These are phyloP conservation scores for Drosophila lowei DNA, from an alignment of 1,140 invertebrate species.

Conservation along the genomic window DNA sequence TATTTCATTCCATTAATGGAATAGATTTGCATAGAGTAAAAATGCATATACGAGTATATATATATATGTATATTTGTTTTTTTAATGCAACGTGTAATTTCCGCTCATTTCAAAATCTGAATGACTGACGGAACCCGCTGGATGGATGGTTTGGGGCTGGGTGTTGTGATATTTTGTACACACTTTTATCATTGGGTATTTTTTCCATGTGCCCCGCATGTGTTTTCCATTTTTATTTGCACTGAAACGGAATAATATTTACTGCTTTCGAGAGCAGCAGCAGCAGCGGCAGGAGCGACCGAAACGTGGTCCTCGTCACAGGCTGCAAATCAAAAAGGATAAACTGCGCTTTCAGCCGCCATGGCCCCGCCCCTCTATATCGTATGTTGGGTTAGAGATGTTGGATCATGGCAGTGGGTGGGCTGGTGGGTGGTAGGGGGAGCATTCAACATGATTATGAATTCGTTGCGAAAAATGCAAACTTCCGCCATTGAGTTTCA, in stretches of 20 bases:
- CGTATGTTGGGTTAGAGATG: slow-evolving; percentile 22
- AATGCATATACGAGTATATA: slow-evolving; percentile 13
- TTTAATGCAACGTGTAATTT: slow-evolving; percentile 60
- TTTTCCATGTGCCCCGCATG: slow-evolving; percentile 32
- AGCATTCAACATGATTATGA: slow-evolving; percentile 75
- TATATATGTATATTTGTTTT: slow-evolving; percentile 18
- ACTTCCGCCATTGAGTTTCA: slow-evolving; percentile 79
- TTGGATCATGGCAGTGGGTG: not conserved
- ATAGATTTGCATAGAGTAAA: slow-evolving; percentile 40
- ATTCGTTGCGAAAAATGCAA: slow-evolving; percentile 78
- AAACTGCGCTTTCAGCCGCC: slow-evolving; percentile 75
- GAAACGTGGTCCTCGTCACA: slow-evolving; percentile 24
- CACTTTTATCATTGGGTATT: slow-evolving; percentile 16
- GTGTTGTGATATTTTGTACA: slow-evolving; percentile 11
- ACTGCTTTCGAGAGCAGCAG: slow-evolving; percentile 47
- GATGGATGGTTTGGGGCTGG: slow-evolving; percentile 3
- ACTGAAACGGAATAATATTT: slow-evolving; percentile 72
- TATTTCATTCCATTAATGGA: too few relatives aligned
- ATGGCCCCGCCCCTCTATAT: slow-evolving; percentile 22
- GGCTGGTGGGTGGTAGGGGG: slow-evolving; percentile 9
- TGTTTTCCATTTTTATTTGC: slow-evolving; percentile 55
- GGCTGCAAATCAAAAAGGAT: slow-evolving; percentile 79
- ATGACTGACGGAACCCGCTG: slow-evolving; percentile 7
- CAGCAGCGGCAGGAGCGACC: slow-evolving; percentile 42
- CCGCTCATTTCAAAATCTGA: slow-evolving; percentile 54